These are phyloP conservation scores for Colaptes auratus DNA, from an alignment of 2,113 vertebrate genomes.

Conservation along the genomic window DNA sequence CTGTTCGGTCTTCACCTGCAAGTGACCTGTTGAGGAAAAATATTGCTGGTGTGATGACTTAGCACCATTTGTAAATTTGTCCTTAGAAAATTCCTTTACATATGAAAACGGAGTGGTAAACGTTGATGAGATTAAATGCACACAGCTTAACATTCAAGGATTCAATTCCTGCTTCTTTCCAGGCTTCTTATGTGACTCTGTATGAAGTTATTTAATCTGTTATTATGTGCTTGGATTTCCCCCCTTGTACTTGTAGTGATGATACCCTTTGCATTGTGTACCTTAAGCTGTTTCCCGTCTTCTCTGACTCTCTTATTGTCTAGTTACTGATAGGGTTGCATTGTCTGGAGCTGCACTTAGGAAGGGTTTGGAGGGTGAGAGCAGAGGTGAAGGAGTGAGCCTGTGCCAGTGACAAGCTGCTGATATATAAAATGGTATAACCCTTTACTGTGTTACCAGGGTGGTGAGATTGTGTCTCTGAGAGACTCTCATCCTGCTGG, in stretches of 20 bases:
- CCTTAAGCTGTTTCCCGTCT: not conserved
- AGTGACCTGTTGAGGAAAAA: not conserved
- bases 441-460: not conserved
- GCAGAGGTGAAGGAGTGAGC: not conserved
- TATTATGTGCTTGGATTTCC: not conserved
- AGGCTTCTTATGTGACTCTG: not conserved
- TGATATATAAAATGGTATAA: accelerated
- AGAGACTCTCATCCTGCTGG: not conserved
- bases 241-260: not conserved
- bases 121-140: not conserved
- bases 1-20: not conserved
- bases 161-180: not conserved
- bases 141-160: not conserved
- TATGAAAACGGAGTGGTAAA: not conserved
- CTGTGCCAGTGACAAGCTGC: not conserved
- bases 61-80: not conserved
- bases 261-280: not conserved
- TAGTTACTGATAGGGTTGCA: not conserved
- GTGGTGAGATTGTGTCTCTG: not conserved
- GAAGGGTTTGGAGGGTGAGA: not conserved
- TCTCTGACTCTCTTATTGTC: not conserved
- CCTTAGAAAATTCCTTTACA: not conserved
- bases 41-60: not conserved
- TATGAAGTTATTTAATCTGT: not conserved
- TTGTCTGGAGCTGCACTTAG: not conserved